phyloP scores from a whole-genome alignment of 2,113 vertebrate genomes.

The Sinocyclocheilus grahami region DNA sequence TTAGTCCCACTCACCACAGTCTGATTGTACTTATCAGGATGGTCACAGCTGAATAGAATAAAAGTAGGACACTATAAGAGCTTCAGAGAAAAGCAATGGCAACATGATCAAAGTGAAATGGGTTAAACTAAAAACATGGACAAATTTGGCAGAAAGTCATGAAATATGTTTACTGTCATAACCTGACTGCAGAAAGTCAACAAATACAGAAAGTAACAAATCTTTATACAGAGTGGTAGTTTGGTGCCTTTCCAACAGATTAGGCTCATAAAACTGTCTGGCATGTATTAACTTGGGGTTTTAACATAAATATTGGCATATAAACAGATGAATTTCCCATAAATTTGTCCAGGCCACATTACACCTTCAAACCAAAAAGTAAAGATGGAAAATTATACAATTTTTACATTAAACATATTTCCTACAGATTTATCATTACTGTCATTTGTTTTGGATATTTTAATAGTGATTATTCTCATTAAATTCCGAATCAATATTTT shows the following conservation, averaged over 20 bases:
- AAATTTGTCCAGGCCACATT: neutral
- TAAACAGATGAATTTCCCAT: neutral
- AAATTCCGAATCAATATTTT: neutral
- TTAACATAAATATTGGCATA: neutral
- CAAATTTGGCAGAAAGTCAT: neutral
- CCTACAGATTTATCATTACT: neutral
- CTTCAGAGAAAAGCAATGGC: neutral
- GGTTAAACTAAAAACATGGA: neutral
- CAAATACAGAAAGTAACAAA: neutral
- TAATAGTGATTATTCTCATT: neutral
- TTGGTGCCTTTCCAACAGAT: neutral
- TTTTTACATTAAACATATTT: neutral
- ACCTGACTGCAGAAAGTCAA: neutral
- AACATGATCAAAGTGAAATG: neutral
- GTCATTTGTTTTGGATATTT: neutral
- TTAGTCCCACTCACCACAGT: neutral
- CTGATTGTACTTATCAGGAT: neutral
- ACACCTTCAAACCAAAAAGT: neutral
- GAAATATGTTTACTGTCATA: neutral
- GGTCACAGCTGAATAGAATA: neutral
- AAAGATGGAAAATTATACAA: too few species aligned
- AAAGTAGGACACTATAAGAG: neutral
- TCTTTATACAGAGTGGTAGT: neutral
- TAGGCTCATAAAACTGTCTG: neutral
- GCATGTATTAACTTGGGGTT: neutral